Base-by-base conservation (phyloP, 2,797 vertebrate genomes). In the Threskiornis aethiopicus region DNA sequence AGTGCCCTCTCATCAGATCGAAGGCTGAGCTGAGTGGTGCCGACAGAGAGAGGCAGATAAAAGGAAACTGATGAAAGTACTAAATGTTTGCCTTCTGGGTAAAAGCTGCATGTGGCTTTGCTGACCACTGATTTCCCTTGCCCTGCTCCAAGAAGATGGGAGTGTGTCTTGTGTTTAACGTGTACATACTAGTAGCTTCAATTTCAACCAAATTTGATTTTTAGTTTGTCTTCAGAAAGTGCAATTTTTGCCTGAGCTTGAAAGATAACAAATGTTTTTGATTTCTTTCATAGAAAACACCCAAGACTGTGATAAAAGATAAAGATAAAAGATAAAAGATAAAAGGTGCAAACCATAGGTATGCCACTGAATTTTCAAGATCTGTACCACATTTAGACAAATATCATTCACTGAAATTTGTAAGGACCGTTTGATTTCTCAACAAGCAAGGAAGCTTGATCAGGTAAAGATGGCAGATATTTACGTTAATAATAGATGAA, bases 1-100 rank as follows among this genome's bases (percentile, higher is more conserved):
- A 97, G 97, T 98, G 98, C 98, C 98, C 97, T 98, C 98, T 98
- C 98, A 96, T 97, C 95, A 97, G 97, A 92, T 91, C 44, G 79
- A 96, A 93, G 81, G 31, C 86, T 90, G 57, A 90, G 81, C 91
- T 97, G 96, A 98, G 96, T 97, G 95, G 84, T 96, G 96, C 86
- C 24, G 97, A 97, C 95, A 97, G 92, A 92, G 72, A 70, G 41
- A 89, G 62, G 69, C 62, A 77, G 67, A 96, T 87, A 93, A 89
- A 94, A 96, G 80, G 91, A 94, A 97, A 95, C 90, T 97, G 95
- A 87, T 96, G 96, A 97, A 97, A 97, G 94, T 79, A 84, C 58
- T 86, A 89, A 66, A 76, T 61, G 61, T 90, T 96, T 89, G 95
- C 90, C 95, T 89, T 77, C 14, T 78, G 94, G 93, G 94, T 89